Evolutionary conservation across 2,888 invertebrate species (phyloP).

Genomic region (Meganola albula): DNA sequence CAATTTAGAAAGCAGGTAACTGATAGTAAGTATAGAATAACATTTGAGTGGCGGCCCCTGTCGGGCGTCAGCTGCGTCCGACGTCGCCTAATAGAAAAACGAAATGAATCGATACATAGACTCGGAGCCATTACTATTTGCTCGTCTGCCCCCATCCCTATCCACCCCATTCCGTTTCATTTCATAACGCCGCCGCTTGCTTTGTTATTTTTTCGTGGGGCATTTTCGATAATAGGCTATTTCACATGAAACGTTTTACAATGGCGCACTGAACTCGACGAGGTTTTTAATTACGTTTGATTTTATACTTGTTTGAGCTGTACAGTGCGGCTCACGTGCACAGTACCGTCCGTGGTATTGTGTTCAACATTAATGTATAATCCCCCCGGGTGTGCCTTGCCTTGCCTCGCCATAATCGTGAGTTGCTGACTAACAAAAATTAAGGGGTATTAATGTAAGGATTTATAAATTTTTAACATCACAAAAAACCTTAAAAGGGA

Average conservation of each 20-base stretch:
- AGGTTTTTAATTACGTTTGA: conserved; percentile 38
- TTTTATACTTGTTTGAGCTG: conserved; percentile 19
- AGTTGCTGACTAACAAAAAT: conserved; percentile 26
- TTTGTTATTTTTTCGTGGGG: conserved; percentile 31
- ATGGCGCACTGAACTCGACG: conserved; percentile 26
- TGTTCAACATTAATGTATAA: too few species aligned
- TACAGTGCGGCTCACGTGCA: conserved; percentile 12
- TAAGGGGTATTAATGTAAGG: conserved; percentile 22
- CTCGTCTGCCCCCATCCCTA: conserved; percentile 14
- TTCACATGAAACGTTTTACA: conserved; percentile 34
- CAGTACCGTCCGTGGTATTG: conserved; percentile 14
- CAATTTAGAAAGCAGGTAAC: too few species aligned
- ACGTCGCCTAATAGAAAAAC: conserved; percentile 44
- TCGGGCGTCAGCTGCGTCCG: conserved; percentile 41
- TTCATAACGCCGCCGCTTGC: conserved; percentile 28
- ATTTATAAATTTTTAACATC: conserved; percentile 19
- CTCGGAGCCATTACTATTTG: conserved; percentile 27
- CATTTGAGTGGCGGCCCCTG: conserved; percentile 2
- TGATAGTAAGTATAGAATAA: too few species aligned
- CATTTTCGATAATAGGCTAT: conserved; percentile 38
- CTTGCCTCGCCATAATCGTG: conserved; percentile 19
- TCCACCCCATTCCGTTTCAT: conserved; percentile 28
- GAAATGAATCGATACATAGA: conserved; percentile 36
- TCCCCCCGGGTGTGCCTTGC: too few species aligned
- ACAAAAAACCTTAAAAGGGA: conserved; percentile 13